Conservation (phyloP, 2,113 vertebrate species). For the Cromileptes altivelis region DNA sequence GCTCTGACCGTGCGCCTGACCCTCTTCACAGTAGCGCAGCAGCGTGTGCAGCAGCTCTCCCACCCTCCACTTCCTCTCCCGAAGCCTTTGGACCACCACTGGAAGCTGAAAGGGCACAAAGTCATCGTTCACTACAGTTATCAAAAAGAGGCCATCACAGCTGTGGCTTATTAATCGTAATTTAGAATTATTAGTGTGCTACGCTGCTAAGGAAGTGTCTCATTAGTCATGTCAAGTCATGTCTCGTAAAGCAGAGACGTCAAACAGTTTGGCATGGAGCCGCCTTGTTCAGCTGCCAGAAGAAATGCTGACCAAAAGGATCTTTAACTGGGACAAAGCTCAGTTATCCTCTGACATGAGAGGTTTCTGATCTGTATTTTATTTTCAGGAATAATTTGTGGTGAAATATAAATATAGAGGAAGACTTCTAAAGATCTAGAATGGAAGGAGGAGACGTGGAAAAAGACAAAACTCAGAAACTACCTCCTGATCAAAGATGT, state of each 20-base stretch:
- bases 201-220: background rate
- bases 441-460: background rate
- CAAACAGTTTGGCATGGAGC: background rate
- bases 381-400: background rate
- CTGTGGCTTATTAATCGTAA: background rate
- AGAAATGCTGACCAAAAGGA: background rate
- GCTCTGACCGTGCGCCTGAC: conserved; percentile 65
- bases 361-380: background rate
- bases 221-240: background rate
- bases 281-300: background rate
- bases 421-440: background rate
- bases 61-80: conserved; percentile 90
- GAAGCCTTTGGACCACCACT: conserved; percentile 84
- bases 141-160: background rate
- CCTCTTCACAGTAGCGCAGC: conserved; percentile 90
- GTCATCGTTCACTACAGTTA: background rate
- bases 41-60: conserved; percentile 93
- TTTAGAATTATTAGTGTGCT: background rate
- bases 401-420: background rate
- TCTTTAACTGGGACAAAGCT: background rate
- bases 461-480: background rate
- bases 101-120: conserved; percentile 85
- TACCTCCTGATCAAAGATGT: background rate
- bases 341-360: background rate
- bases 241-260: background rate